phyloP scores from a whole-genome alignment of 1,140 invertebrate genomes.

The Cydia amplana region DNA sequence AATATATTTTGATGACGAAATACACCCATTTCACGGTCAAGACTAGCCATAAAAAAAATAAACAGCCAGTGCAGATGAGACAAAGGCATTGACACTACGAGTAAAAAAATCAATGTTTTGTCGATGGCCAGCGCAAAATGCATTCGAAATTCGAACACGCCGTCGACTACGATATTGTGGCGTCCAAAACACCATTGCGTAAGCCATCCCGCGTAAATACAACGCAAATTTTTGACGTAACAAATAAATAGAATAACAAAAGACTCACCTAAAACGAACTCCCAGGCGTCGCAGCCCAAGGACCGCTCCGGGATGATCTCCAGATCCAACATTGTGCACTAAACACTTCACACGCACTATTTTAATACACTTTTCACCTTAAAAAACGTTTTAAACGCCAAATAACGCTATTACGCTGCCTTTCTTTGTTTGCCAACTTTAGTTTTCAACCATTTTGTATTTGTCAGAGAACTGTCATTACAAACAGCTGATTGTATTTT shows the following conservation, averaged over 20 bases:
- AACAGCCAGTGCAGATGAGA: conserved; percentile 62
- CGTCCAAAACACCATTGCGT: conserved; percentile 66
- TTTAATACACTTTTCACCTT: conserved; percentile 74
- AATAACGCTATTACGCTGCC: conserved; percentile 71
- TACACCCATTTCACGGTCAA: conserved; percentile 71
- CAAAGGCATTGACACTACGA: conserved; percentile 59
- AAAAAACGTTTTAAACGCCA: conserved; percentile 64
- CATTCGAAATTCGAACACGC: conserved; percentile 10
- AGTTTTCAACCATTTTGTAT: conserved; percentile 81
- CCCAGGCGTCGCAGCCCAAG: conserved; percentile 97
- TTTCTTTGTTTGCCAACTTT: conserved; percentile 80
- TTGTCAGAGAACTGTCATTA: conserved; percentile 81
- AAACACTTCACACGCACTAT: conserved; percentile 68
- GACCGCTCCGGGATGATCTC: conserved; percentile 97
- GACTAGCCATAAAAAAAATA: conserved; percentile 74
- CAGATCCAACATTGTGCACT: conserved; percentile 92
- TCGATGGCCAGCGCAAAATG: conserved; percentile 27
- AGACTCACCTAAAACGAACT: conserved; percentile 95
- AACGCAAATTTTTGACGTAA: conserved; percentile 77
- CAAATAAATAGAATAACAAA: conserved; percentile 66
- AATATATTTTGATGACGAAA: conserved; percentile 1
- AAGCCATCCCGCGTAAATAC: conserved; percentile 72
- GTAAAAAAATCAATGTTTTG: conserved; percentile 67
- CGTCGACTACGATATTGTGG: conserved; percentile 22
- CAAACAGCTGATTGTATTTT: conserved; percentile 80